Percentiles rank a stretch among this genome's conserved stretches.
Evolutionary conservation across 1,140 invertebrate genomes (phyloP).

Genomic region (Odontomachus brunneus): DNA sequence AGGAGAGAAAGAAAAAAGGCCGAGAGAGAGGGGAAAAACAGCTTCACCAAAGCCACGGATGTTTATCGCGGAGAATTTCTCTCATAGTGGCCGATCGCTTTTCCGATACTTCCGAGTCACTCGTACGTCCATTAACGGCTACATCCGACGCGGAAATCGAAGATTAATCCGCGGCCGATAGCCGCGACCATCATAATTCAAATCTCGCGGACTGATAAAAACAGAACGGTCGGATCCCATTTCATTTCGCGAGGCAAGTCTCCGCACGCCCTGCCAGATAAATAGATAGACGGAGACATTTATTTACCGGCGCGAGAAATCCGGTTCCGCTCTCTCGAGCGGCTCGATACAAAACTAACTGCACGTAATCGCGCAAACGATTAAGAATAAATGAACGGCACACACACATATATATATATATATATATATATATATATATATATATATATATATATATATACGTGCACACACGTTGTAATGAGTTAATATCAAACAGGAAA

Average conservation of each 20-base stretch:
- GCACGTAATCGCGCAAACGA: not conserved
- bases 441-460: too few relatives aligned
- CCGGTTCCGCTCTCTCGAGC: not conserved
- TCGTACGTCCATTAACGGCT: conserved; percentile 62
- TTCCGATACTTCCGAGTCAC: conserved; percentile 60
- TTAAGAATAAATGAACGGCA: not conserved
- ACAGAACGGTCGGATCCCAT: conserved; percentile 40
- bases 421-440: too few relatives aligned
- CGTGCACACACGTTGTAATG: too few relatives aligned
- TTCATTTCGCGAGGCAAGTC: conserved; percentile 46
- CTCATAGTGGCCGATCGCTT: conserved; percentile 29
- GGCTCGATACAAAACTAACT: not conserved
- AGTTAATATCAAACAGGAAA: too few relatives aligned
- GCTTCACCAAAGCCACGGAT: not conserved
- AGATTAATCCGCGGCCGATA: conserved; percentile 70
- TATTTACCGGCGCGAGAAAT: not conserved
- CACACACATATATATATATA: too few relatives aligned
- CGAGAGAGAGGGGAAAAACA: not conserved
- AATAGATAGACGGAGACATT: conserved; percentile 30
- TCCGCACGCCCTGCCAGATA: conserved; percentile 34
- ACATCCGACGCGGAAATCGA: conserved; percentile 61
- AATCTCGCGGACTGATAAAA: conserved; percentile 64
- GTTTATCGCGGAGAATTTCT: conserved; percentile 19
- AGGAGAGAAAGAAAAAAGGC: not conserved
- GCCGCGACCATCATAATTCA: conserved; percentile 68